Evolutionary conservation across 1,140 invertebrate species (phyloP).

Genomic region (Chlorops oryzae): DNA sequence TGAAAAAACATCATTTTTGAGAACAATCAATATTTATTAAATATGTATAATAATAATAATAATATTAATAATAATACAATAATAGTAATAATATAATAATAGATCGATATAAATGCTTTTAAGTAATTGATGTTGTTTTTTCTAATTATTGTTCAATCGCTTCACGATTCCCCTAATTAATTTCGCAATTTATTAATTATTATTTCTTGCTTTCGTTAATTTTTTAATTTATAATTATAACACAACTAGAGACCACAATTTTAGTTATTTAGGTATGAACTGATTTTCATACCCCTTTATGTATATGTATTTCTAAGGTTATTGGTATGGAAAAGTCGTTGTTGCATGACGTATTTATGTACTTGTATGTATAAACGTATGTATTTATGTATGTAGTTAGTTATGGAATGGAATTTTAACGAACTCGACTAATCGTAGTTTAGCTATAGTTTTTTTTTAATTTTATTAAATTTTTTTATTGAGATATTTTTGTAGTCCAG

Average conservation of each 20-base stretch:
- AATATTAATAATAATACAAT: conserved; percentile 10
- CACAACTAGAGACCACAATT: conserved; percentile 29
- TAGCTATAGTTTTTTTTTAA: neutral
- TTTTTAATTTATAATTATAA: conserved; percentile 43
- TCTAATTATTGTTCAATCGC: neutral
- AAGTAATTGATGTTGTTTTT: conserved; percentile 41
- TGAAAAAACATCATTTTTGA: neutral
- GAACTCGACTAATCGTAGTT: too few species aligned
- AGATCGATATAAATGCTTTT: conserved; percentile 39
- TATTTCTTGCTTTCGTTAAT: conserved; percentile 26
- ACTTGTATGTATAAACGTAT: conserved; percentile 1
- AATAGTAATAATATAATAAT: conserved; percentile 14
- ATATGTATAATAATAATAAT: too few species aligned
- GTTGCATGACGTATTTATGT: conserved; percentile 1
- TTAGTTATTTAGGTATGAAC: too few species aligned
- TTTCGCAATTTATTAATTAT: conserved; percentile 8
- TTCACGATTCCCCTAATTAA: neutral
- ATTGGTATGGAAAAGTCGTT: conserved; percentile 6
- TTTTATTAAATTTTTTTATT: conserved; percentile 1
- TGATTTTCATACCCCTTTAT: too few species aligned
- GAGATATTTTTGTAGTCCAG: too few species aligned
- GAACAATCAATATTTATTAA: conserved; percentile 15
- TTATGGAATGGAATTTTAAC: too few species aligned
- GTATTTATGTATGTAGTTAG: conserved; percentile 10
- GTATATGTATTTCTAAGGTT: conserved; percentile 16